Conservation (phyloP, 2,797 vertebrate genomes). For the Serranus cabrilla region DNA sequence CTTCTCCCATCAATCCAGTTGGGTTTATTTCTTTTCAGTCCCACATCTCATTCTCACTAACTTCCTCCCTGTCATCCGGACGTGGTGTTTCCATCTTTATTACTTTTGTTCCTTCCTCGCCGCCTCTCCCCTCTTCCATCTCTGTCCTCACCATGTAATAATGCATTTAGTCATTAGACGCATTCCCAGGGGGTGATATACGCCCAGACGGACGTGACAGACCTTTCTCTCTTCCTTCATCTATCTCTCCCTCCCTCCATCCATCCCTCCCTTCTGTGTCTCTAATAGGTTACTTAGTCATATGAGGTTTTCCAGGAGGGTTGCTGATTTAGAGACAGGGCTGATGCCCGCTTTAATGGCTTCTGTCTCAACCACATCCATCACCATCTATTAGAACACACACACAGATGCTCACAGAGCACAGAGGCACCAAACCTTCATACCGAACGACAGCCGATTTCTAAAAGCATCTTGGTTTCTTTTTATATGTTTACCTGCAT, state of each 20-base stretch:
- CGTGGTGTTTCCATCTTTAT: conserved; percentile 53
- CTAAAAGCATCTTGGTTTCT: neutral
- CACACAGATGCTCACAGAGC: neutral
- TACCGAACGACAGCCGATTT: neutral
- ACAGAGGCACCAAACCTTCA: conserved; percentile 1
- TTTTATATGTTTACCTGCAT: neutral
- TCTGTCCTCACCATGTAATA: conserved; percentile 48
- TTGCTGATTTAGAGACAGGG: conserved; percentile 52
- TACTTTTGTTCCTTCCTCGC: conserved; percentile 34
- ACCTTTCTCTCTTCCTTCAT: conserved; percentile 37
- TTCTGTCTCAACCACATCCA: conserved; percentile 51
- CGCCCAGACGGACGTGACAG: conserved; percentile 46
- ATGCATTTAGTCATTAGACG: conserved; percentile 67
- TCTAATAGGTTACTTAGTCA: conserved; percentile 67
- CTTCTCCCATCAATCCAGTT: conserved; percentile 6
- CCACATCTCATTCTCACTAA: conserved; percentile 35
- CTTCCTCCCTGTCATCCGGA: conserved; percentile 30
- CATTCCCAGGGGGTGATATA: conserved; percentile 47
- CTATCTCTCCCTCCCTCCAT: conserved; percentile 20
- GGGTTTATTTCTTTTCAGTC: conserved; percentile 25
- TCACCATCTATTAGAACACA: conserved; percentile 43
- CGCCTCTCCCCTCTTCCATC: conserved; percentile 11
- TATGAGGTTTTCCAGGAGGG: conserved; percentile 58
- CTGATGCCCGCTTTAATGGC: conserved; percentile 60
- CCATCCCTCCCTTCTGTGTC: conserved; percentile 23